Evolutionary conservation across 2,888 invertebrate genomes (phyloP), one percentile per base, ranked within the genome.

Genomic region (Ariolimax columbianus): DNA sequence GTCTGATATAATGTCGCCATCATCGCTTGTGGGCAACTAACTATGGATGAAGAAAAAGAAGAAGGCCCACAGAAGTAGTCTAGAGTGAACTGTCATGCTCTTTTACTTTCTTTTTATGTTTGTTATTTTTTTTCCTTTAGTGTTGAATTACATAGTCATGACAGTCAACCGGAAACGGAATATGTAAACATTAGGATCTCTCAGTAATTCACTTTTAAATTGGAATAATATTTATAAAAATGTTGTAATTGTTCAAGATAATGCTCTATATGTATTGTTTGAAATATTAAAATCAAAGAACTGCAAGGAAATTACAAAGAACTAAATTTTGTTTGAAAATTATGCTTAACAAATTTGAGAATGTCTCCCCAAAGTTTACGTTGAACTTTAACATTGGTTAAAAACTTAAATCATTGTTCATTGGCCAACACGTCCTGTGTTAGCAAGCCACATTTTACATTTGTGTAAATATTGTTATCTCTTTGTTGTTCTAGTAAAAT

Each of bases 341-440:
- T 9, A 33, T 33, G 36, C 36, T 36, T 19, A 17, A 4, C 23
- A 36, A 33, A 68, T 17, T 36, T 66, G 30, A 6, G 19, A 68
- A 17, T 36, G 19, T 63, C 59, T 63, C 59, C 59, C 59, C 23
- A 6, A n/a, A 23, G 23, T 70, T 26, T 40, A 40, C 70, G 38
- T 70, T 70, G 70, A 70, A 70, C 70, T 70, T 70, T 36, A 11
- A 38, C 0, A 19, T 14, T 36, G 38, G 36, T n/a, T 26, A 26
- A 70, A 23, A 30, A 63, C 14, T 11, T 3, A 23, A 6, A 68
- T 19, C 33, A 17, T 36, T 68, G 36, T 40, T 70, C 26, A 38
- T 70, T 26, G 70, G 70, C 36, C 70, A 70, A 70, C 70, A 40
- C 70, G 40, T 70, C 70, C 36, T n/a, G 66, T 66, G 9, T 0